phyloP scores from a whole-genome alignment of 2,113 vertebrate genomes.

The Cyphomyrus discorhynchus region DNA sequence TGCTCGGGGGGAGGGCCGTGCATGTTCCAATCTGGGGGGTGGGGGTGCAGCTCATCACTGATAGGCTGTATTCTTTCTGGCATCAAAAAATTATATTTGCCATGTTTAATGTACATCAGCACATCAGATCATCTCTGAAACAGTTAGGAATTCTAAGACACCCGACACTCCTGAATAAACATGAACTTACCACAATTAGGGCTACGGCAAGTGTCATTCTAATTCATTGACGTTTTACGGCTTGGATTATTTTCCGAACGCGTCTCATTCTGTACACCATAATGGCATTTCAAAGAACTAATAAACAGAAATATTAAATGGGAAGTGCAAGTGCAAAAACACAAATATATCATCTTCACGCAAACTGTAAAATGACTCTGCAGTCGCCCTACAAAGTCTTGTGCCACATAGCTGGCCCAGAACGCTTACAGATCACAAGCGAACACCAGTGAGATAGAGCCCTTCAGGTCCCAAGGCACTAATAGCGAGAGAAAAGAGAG shows the following conservation, averaged over 20 bases:
- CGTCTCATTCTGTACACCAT: background rate
- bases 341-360: background rate
- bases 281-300: background rate
- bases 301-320: background rate
- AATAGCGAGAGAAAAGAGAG: background rate
- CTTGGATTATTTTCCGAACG: background rate
- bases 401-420: background rate
- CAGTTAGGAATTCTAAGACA: background rate
- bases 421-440: background rate
- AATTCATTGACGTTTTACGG: background rate
- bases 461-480: background rate
- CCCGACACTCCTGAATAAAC: background rate
- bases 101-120: background rate
- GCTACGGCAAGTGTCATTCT: background rate
- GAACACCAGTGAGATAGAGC: background rate
- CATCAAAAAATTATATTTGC: background rate
- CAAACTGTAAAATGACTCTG: background rate
- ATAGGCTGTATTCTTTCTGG: background rate
- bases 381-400: background rate
- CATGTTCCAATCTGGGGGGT: conserved; percentile 86
- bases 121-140: background rate
- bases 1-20: conserved; percentile 86
- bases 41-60: background rate
- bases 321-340: background rate
- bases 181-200: background rate